Base-by-base conservation (phyloP, 2,113 vertebrate species). In the Brachypteracias leptosomus region DNA sequence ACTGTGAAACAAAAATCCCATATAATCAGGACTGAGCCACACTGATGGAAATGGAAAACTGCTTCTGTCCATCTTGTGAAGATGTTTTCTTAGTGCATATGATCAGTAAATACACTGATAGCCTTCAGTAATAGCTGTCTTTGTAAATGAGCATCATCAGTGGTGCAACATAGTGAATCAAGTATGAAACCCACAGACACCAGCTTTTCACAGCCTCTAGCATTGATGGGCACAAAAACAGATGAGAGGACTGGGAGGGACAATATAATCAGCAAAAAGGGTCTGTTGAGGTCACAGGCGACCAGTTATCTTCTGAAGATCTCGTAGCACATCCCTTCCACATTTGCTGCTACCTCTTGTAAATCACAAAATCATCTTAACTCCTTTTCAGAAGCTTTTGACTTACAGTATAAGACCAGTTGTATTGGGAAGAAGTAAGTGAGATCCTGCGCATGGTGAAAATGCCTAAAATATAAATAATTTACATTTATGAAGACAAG, bases 271-370 rank as follows among this genome's bases (percentile, higher is more conserved):
- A 33, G 15, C 33, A 61, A n/a, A 9, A 91, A 62, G 3, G 13
- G 24, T 52, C 26, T 91, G 11, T 24, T 77, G 31, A 40, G 16
- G 31, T 74, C n/a, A 84, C 25, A 89, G 18, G 22, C 62, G n/a
- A 57, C 5, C 19, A 80, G 3, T 42, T 68, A 11, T 10, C 12
- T 68, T 77, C 59, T 33, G 29, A 75, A 70, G 40, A 61, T 58
- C 22, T 65, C 25, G 63, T 10, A 44, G 46, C 25, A 85, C 35
- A 24, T 71, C 10, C 13, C 38, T 89, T 91, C 28, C 25, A 42
- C 2, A 6, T 11, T 35, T 47, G 5, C 54, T 3, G 0, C 10
- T 65, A 25, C 3, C 3, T 68, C 31, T 77, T 5, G 17, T 24
- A 80, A 72, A 57, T 25, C 28, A 77, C 9, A 49, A 87, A 88